phyloP scores from a whole-genome alignment of 2,113 vertebrate genomes.

The Menidia beryllina region DNA sequence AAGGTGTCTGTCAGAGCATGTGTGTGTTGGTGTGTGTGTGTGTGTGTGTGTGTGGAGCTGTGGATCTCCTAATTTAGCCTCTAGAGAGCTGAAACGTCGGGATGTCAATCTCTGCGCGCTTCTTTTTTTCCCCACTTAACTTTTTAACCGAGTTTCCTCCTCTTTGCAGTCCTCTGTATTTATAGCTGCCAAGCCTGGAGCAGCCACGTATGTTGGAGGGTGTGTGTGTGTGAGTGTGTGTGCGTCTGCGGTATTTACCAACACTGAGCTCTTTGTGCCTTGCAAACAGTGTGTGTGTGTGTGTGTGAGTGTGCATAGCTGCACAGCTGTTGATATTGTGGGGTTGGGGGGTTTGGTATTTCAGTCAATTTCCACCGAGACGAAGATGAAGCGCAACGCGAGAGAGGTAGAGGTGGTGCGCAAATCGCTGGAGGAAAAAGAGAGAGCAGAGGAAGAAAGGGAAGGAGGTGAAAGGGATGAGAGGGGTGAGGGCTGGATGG shows the following conservation, averaged over 20 bases:
- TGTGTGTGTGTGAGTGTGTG: slow-evolving; percentile 39
- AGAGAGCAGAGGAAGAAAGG: slow-evolving; percentile 61
- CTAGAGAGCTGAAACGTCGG: slow-evolving; percentile 80
- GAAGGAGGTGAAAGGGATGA: slow-evolving; percentile 59
- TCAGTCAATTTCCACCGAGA: slow-evolving; percentile 79
- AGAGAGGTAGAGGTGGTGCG: slow-evolving; percentile 71
- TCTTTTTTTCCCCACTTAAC: slow-evolving; percentile 83
- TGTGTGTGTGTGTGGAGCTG: slow-evolving; percentile 51
- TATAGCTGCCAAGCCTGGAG: slow-evolving; percentile 81
- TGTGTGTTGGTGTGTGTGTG: slow-evolving; percentile 43
- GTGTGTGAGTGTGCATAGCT: slow-evolving; percentile 49
- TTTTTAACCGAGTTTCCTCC: slow-evolving; percentile 82
- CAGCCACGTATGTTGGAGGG: slow-evolving; percentile 50
- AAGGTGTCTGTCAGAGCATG: slow-evolving; percentile 52
- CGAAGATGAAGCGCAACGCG: slow-evolving; percentile 63
- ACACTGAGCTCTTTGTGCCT: slow-evolving; percentile 74
- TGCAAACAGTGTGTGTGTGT: neutral
- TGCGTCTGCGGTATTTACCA: slow-evolving; percentile 71
- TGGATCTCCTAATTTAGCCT: slow-evolving; percentile 83
- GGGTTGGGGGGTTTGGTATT: slow-evolving; percentile 78
- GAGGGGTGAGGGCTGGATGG: slow-evolving; percentile 49
- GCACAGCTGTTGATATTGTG: slow-evolving; percentile 81
- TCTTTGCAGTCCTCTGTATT: slow-evolving; percentile 80
- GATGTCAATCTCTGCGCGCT: slow-evolving; percentile 77
- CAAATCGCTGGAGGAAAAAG: slow-evolving; percentile 71